Conservation (phyloP, 2,888 invertebrate species). For the Apantesis nais region DNA sequence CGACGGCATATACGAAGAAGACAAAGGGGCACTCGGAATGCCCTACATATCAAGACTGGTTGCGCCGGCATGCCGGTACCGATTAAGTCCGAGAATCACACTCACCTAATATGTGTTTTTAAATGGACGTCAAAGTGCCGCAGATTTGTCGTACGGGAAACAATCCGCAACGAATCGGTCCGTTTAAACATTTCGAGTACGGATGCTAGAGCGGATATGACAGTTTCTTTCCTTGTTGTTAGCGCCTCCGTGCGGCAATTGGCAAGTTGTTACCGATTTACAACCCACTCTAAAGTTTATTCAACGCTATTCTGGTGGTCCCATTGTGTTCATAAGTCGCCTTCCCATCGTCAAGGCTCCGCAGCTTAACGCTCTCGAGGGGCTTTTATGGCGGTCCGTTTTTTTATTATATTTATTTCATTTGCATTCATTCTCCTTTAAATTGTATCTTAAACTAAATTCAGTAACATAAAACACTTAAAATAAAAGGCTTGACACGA, state of each 20-base stretch:
- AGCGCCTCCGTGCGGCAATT: slow-evolving; percentile 84
- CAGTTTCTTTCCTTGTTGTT: slow-evolving; percentile 72
- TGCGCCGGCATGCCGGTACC: neutral
- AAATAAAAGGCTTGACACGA: slow-evolving; percentile 52
- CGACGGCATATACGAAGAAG: neutral
- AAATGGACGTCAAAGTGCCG: slow-evolving; percentile 6
- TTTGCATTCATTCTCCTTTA: slow-evolving; percentile 68
- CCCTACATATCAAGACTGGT: neutral
- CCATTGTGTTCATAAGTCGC: slow-evolving; percentile 77
- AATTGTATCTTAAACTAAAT: slow-evolving; percentile 67
- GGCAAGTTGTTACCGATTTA: slow-evolving; percentile 83
- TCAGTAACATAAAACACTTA: slow-evolving; percentile 51
- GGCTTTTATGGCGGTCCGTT: slow-evolving; percentile 70
- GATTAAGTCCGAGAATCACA: neutral
- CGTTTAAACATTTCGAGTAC: slow-evolving; percentile 73
- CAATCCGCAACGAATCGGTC: slow-evolving; percentile 47
- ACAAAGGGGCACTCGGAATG: neutral
- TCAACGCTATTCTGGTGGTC: slow-evolving; percentile 81
- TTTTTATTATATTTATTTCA: slow-evolving; percentile 74
- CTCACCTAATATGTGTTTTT: slow-evolving; percentile 5
- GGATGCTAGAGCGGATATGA: slow-evolving; percentile 82
- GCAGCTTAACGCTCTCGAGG: slow-evolving; percentile 67
- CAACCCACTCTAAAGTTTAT: slow-evolving; percentile 81
- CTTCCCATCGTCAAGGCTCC: slow-evolving; percentile 57
- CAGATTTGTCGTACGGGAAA: slow-evolving; percentile 21